Base-by-base conservation (phyloP, 1,140 invertebrate genomes). In the Lucilia cuprina region DNA sequence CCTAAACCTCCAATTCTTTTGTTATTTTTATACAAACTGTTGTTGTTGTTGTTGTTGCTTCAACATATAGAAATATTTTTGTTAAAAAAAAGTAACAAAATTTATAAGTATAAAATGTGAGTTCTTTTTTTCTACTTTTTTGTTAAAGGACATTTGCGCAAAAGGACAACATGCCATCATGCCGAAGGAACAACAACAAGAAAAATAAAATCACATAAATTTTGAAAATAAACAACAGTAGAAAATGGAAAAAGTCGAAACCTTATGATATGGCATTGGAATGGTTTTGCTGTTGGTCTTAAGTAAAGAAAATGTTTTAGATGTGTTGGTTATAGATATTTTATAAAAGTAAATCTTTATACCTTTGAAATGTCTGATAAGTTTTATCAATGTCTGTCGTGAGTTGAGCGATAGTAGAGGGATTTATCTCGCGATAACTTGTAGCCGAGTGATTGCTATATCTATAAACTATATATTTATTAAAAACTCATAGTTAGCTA, bases 1-100 rank as follows among this genome's bases (percentile, higher is more conserved):
- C 74, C 30, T 77, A 77, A 77, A 77, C 74, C 74, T 77, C 35
- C 74, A 41, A 80, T 80, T 80, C 41, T 80, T 80, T 80, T 80
- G 77, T 80, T 80, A 21, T 70, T 70, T 30, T 70, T 70, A 21
- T 70, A 21, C 19, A 70, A 70, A 30, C 25, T 30, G 8, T 70
- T 19, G 7, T 70, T 70, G 50, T n/a, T n/a, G n/a, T n/a, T n/a
- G n/a, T n/a, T n/a, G n/a, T n/a, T n/a, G n/a, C n/a, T n/a, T n/a
- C 17, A n/a, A 77, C 34, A 35, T 12, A 77, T 77, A 41, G 17
- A 41, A 41, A 41, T 41, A 41, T 41, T 80, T 50, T 80, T n/a
- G 77, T 80, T 21, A 80, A 80, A 49, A 34, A 80, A 41, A 80
- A n/a, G n/a, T 47, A 80, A 80, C 35, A 80, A 49, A 41, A 14